phyloP scores from a whole-genome alignment of 1,140 invertebrate genomes.

The Aphis craccivora region DNA sequence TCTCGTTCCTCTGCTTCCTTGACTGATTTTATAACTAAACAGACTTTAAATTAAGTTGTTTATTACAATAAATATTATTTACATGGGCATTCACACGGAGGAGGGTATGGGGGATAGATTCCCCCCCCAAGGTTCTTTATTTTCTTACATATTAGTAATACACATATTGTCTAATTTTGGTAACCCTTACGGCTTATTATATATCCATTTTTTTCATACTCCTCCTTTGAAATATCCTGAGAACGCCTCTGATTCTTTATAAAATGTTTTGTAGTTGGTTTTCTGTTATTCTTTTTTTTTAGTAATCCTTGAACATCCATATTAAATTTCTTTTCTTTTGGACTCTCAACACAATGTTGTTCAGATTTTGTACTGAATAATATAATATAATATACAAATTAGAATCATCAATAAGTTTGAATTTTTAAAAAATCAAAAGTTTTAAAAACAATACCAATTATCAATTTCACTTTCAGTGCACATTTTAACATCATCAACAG shows the following conservation, averaged over 20 bases:
- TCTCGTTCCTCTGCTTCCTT: neutral
- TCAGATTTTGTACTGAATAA: neutral
- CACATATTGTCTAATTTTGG: no score
- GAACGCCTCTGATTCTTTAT: neutral
- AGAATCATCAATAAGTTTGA: neutral
- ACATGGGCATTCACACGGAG: neutral
- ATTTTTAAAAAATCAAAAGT: neutral
- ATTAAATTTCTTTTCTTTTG: neutral
- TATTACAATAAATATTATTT: neutral
- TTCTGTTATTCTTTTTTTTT: no score
- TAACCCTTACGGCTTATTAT: no score
- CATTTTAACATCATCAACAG: constrained; percentile 3
- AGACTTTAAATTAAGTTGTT: neutral
- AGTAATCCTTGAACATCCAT: neutral
- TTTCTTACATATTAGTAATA: no score
- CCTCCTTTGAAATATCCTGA: no score
- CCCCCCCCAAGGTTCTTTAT: no score
- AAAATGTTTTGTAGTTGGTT: neutral
- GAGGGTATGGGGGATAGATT: no score
- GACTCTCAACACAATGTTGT: neutral
- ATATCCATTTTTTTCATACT: no score
- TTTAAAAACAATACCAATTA: neutral
- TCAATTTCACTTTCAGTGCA: neutral
- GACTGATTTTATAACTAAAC: neutral
- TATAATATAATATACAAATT: neutral